These are phyloP conservation scores for Glyphotaelius pellucidus DNA, from an alignment of 2,888 invertebrate species.

Conservation along the genomic window DNA sequence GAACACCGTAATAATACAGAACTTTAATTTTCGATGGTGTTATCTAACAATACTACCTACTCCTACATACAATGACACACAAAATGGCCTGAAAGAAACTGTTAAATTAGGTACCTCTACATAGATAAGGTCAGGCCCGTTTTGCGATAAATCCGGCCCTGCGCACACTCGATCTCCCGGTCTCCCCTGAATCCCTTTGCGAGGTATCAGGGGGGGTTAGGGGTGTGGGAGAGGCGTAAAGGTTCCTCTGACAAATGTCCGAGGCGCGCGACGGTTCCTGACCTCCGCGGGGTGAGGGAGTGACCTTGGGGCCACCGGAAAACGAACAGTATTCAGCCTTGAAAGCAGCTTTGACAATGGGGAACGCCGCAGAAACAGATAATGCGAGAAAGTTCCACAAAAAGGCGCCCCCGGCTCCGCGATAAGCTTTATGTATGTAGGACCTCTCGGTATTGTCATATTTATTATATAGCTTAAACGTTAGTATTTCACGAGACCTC, in stretches of 20 bases:
- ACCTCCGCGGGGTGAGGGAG: background rate
- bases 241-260: conserved; percentile 1
- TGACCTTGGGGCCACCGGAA: background rate
- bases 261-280: background rate
- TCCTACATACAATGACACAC: too few relatives aligned
- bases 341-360: conserved; percentile 26
- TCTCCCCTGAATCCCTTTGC: too few relatives aligned
- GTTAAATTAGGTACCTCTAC: background rate
- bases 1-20: too few relatives aligned
- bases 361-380: conserved; percentile 15
- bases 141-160: background rate
- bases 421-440: conserved; percentile 17
- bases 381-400: conserved; percentile 23
- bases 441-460: conserved; percentile 13
- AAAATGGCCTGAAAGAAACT: background rate
- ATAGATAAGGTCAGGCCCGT: background rate
- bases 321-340: conserved; percentile 15
- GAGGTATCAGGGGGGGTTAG: background rate
- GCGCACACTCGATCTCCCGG: background rate
- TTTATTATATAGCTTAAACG: conserved; percentile 6
- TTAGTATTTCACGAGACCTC: background rate
- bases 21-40: too few relatives aligned
- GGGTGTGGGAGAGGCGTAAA: background rate
- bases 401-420: background rate
- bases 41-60: too few relatives aligned